Evolutionary conservation across 1,140 invertebrate species (phyloP).

Genomic region (Neotoxoptera formosana): DNA sequence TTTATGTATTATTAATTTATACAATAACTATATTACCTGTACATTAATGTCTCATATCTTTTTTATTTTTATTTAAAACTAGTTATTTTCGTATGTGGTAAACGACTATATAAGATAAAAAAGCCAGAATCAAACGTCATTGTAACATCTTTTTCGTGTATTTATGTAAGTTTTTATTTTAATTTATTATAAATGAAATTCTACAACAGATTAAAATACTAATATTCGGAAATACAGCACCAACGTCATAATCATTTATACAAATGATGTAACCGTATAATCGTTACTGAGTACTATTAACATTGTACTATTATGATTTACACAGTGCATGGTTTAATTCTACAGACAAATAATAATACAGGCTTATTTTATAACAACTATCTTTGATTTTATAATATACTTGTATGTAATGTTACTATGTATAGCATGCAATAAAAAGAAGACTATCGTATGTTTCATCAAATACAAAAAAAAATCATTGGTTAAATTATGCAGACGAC

Average conservation of each 20-base stretch:
- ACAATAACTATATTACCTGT: neutral
- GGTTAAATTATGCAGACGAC: conserved; percentile 80
- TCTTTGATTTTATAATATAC: conserved; percentile 19
- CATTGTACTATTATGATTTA: no score
- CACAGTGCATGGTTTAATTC: no score
- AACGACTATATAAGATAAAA: conserved; percentile 77
- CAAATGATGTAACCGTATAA: neutral
- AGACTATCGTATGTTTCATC: conserved; percentile 63
- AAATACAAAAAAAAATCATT: conserved; percentile 71
- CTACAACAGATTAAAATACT: neutral
- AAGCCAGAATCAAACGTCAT: conserved; percentile 86
- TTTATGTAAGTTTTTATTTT: conserved; percentile 73
- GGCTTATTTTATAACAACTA: neutral
- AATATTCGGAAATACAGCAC: neutral
- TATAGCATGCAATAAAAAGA: conserved; percentile 63
- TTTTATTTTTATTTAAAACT: conserved; percentile 51
- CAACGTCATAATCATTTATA: neutral
- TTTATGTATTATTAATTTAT: neutral
- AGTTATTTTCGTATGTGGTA: conserved; percentile 85
- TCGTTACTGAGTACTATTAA: neutral
- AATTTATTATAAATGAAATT: neutral
- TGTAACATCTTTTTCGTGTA: conserved; percentile 76
- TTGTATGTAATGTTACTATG: neutral
- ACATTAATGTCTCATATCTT: neutral
- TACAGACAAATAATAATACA: neutral